Evolutionary conservation across 2,888 invertebrate genomes (phyloP), one percentile per base, ranked within the genome.

Genomic region (Melipona beecheii): DNA sequence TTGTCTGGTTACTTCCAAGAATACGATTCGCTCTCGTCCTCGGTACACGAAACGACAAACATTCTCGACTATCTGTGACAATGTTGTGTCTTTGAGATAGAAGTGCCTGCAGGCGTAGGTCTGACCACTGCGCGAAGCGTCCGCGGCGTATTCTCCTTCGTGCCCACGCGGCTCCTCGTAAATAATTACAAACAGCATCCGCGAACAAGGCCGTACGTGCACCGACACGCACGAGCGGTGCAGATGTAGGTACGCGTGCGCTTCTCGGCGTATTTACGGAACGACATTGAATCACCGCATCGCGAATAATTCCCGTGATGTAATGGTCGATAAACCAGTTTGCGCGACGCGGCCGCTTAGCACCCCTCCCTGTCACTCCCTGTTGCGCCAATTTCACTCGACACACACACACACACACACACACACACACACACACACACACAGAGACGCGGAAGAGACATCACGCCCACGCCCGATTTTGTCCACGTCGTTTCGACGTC

Each of bases 281-380:
- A 75, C 73, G 81, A 70, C 86, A 84, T 87, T 85, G 87, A 89
- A 88, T 89, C 84, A 88, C 87, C 65, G 70, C 81, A 75, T 81
- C 64, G 56, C 80, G 75, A 81, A 83, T 83, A 81, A 79, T 75
- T 83, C 81, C 83, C 84, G 81, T 83, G 86, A 90, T 86, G 85
- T 89, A 87, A 91, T 81, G 84, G 77, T 84, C 87, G 87, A 89
- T 91, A 90, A 91, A 90, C 86, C 89, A 87, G 90, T 90, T 91
- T 89, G 85, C 83, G 79, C 80, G 80, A 78, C 83, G 52, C 78
- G 52, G 43, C 50, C 49, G 66, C 36, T 78, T 68, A 68, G 43
- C 84, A 65, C 72, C 81, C 70, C 43, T 60, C 72, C 17, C 43
- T 1, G 2, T 19, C 54, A 11, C 52, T 43, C 43, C 43, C 43